A percentile compares a stretch with the other conserved stretches of the same genome.
These are phyloP conservation scores for Rutilus rutilus DNA, from an alignment of 2,113 vertebrate species.

Conservation along the genomic window DNA sequence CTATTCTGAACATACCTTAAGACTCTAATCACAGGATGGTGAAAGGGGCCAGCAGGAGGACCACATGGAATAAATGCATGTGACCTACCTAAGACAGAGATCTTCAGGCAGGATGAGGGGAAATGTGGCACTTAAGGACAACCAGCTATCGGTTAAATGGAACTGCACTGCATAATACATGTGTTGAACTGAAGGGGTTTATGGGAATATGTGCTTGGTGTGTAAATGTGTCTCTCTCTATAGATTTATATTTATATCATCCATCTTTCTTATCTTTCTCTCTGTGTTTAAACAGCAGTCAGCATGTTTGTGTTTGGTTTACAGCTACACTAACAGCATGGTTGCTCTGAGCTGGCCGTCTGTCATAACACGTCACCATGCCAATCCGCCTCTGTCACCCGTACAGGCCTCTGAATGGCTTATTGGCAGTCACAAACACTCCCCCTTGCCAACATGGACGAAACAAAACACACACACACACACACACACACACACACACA, in stretches of 20 bases:
- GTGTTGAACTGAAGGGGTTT: background rate
- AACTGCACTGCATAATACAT: constrained; percentile 2
- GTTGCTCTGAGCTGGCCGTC: constrained; percentile 19
- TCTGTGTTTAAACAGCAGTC: constrained; percentile 42
- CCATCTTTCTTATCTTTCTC: constrained; percentile 3
- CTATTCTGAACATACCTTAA: background rate
- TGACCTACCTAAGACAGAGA: constrained; percentile 1
- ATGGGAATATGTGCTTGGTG: background rate
- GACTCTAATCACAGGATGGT: background rate
- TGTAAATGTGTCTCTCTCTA: background rate
- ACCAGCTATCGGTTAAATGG: background rate
- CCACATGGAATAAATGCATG: background rate
- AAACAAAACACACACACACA: background rate
- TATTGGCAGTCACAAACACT: constrained; percentile 24
- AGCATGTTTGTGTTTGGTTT: constrained; percentile 46
- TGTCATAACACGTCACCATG: constrained; percentile 36
- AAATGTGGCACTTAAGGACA: background rate
- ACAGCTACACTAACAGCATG: constrained; percentile 34
- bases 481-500: too few species aligned
- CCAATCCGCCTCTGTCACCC: constrained; percentile 28
- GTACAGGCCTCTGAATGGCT: constrained; percentile 21
- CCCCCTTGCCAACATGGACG: constrained; percentile 27
- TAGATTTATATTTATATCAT: constrained; percentile 18
- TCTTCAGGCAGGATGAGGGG: background rate
- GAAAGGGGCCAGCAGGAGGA: background rate